These are phyloP conservation scores for Zeus faber DNA, from an alignment of 2,113 vertebrate species.

Conservation along the genomic window DNA sequence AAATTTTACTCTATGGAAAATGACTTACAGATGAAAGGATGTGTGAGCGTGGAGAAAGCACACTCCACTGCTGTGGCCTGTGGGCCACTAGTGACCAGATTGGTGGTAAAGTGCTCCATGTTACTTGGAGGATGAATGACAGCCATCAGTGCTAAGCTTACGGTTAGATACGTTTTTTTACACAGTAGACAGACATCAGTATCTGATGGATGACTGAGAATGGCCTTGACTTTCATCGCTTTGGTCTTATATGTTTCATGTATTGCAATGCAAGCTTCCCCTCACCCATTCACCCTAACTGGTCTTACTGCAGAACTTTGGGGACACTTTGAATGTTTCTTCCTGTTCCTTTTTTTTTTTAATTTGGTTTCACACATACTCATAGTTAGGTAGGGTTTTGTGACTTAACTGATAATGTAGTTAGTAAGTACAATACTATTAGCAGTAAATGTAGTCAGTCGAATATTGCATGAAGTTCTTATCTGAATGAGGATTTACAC, in stretches of 20 bases:
- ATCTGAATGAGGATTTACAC: constrained; percentile 54
- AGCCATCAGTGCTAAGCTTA: constrained; percentile 56
- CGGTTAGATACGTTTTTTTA: constrained; percentile 64
- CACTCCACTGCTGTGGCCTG: constrained; percentile 29
- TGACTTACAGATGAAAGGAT: constrained; percentile 41
- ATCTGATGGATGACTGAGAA: constrained; percentile 72
- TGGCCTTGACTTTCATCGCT: constrained; percentile 69
- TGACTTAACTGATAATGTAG: constrained; percentile 55
- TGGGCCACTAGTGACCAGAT: constrained; percentile 43
- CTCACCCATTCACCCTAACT: constrained; percentile 60
- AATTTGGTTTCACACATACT: constrained; percentile 21
- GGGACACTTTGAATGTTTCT: constrained; percentile 73
- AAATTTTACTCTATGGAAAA: constrained; percentile 30
- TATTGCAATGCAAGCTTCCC: constrained; percentile 61
- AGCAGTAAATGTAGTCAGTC: constrained; percentile 49
- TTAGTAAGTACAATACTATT: constrained; percentile 48
- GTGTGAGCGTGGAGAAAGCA: constrained; percentile 38
- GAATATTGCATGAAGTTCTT: constrained; percentile 65
- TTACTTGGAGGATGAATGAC: constrained; percentile 65
- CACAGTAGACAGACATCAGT: constrained; percentile 67
- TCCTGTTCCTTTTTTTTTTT: constrained; percentile 53
- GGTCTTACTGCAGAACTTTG: constrained; percentile 69
- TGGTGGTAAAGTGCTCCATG: constrained; percentile 43
- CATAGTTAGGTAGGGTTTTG: constrained; percentile 51
- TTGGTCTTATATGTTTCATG: constrained; percentile 61